Conservation (phyloP, 1,140 invertebrate genomes). For the Drosophila willistoni region DNA sequence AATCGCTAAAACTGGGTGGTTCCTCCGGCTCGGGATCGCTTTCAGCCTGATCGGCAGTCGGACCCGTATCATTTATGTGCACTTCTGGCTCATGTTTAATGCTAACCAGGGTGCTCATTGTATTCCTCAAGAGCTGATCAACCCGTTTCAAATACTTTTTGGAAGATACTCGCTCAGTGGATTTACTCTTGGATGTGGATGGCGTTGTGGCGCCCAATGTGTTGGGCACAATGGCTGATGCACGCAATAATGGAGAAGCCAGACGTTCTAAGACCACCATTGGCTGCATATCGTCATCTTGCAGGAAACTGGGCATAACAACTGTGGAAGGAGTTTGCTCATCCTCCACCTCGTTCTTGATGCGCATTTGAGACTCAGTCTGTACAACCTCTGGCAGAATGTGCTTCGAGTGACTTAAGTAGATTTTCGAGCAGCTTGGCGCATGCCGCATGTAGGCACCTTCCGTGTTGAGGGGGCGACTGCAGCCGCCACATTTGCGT, state of each 20-base stretch:
- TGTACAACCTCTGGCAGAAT: conserved; percentile 60
- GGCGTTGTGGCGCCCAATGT: conserved; percentile 21
- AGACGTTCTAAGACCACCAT: conserved; percentile 68
- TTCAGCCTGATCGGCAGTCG: conserved; percentile 32
- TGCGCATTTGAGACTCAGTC: conserved; percentile 58
- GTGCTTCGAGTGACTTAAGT: conserved; percentile 71
- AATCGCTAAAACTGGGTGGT: conserved; percentile 30
- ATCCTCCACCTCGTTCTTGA: conserved; percentile 72
- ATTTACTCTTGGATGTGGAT: conserved; percentile 24
- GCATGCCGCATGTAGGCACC: conserved; percentile 66
- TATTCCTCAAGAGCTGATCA: conserved; percentile 72
- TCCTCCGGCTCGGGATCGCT: conserved; percentile 16
- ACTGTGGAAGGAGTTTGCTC: conserved; percentile 20
- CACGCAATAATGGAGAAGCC: conserved; percentile 53
- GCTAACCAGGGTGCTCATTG: conserved; percentile 74
- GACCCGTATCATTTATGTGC: conserved; percentile 62
- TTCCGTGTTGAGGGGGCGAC: conserved; percentile 51
- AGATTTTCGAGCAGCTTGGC: conserved; percentile 66
- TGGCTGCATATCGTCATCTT: conserved; percentile 62
- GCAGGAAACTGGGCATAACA: conserved; percentile 33
- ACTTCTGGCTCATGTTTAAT: conserved; percentile 80
- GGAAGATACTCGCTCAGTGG: conserved; percentile 62
- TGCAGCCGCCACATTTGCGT: conserved; percentile 73
- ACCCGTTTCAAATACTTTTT: conserved; percentile 76
- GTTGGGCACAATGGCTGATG: conserved; percentile 16